Conservation (phyloP, 2,888 invertebrate genomes). For the Geotrupes spiniger region DNA sequence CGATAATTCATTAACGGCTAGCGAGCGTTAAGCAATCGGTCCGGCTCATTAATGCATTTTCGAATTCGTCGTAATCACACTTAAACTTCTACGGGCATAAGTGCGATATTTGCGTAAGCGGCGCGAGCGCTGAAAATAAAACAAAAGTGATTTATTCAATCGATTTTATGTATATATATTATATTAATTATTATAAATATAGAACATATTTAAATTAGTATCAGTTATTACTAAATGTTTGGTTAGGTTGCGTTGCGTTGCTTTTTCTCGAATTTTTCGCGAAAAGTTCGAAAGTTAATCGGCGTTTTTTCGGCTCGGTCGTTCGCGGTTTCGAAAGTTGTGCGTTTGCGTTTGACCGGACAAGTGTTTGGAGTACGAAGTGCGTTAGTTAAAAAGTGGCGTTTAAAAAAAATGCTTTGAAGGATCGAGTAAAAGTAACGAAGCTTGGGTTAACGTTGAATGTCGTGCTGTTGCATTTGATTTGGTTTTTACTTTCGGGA, state of each 20-base stretch:
- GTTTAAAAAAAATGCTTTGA: too few relatives aligned
- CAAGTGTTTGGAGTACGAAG: too few relatives aligned
- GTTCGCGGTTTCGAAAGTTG: too few relatives aligned
- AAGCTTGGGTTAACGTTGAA: too few relatives aligned
- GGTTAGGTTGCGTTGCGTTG: slow-evolving; percentile 11
- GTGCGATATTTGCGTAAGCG: slow-evolving; percentile 46
- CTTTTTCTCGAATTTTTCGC: slow-evolving; percentile 1
- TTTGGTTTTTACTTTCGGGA: too few relatives aligned
- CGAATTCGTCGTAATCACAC: slow-evolving; percentile 24
- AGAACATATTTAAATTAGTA: slow-evolving; percentile 44
- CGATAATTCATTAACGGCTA: background rate
- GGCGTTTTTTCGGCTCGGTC: too few relatives aligned
- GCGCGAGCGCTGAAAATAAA: slow-evolving; percentile 36
- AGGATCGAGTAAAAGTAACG: too few relatives aligned
- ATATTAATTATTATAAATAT: slow-evolving; percentile 50
- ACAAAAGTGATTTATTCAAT: slow-evolving; percentile 41
- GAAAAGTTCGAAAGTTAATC: too few relatives aligned
- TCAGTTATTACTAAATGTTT: slow-evolving; percentile 42
- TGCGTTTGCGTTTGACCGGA: too few relatives aligned
- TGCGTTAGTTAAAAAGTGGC: too few relatives aligned
- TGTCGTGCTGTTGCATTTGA: too few relatives aligned
- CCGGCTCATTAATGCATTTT: slow-evolving; percentile 10
- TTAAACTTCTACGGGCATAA: slow-evolving; percentile 34
- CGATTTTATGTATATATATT: slow-evolving; percentile 23
- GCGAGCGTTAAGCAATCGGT: background rate